Evolutionary conservation across 2,888 invertebrate species (phyloP), one percentile per base, ranked within the genome.

Genomic region (Acrobasis repandana): DNA sequence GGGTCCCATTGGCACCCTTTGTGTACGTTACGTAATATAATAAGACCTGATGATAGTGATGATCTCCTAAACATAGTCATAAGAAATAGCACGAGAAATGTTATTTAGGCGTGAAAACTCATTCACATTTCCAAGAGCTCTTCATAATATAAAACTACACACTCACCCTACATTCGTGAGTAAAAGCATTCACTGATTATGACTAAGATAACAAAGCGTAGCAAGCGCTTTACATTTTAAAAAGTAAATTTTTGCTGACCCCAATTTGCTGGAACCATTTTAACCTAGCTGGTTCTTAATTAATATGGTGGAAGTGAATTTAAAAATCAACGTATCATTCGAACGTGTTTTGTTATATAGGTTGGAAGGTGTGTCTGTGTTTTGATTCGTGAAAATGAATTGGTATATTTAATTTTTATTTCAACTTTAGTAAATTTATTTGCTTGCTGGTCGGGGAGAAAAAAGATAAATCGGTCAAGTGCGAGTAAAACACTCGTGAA

Each of bases 271-370:
- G 62, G 69, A 70, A 67, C 70, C 71, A 71, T 75, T 83, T 74
- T 74, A 81, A 79, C 18, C 49, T 77, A 80, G 80, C 74, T 79
- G 77, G 78, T 80, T 76, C 78, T 79, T 79, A 82, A 84, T 83
- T 82, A 83, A 79, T 80, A 38, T 36, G 49, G 18, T 16, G 49
- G 9, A n/a, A 38, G 52, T 15, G 36, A 36, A 36, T 52, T 50
- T 18, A 38, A 43, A 54, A 54, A 54, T 36, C 36, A 54, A 5
- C 5, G 52, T 14, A 38, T 18, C 36, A 18, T 38, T 38, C 38
- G 18, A 38, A 38, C 9, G n/a, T 38, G 14, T 54, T 54, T 43
- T 28, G 14, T 50, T 49, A 8, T 6, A 28, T 14, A 33, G 20
- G 5, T 14, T 6, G 8, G n/a, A n/a, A 28, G 50, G 28, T 20